Conservation (phyloP, 2,888 invertebrate species). For the Cecidostiba fungosa region DNA sequence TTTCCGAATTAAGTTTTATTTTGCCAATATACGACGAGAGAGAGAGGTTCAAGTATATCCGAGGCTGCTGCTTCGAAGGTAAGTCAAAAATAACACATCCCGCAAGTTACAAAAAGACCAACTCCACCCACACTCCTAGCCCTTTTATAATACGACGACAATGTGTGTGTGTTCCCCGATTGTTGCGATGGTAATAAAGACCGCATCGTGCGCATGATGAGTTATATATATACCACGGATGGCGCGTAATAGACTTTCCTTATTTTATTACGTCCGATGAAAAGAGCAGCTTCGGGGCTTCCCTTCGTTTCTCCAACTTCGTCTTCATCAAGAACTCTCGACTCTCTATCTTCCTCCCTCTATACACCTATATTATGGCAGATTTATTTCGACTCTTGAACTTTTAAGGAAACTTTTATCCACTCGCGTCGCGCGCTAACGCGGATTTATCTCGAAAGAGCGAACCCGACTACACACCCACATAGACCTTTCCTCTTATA, state of each 20-base stretch:
- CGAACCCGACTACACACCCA: neutral
- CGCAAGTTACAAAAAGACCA: neutral
- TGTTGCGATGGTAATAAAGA: neutral
- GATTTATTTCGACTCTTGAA: constrained; percentile 45
- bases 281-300: constrained; percentile 27
- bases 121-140: neutral
- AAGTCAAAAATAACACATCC: neutral
- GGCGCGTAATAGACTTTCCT: constrained; percentile 37
- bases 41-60: neutral
- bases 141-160: neutral
- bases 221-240: neutral
- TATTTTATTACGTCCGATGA: constrained; percentile 34
- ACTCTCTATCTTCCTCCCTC: too few species aligned
- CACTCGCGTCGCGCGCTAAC: constrained; percentile 40
- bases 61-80: neutral
- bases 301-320: constrained; percentile 41
- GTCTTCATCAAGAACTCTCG: constrained; percentile 26
- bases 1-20: neutral
- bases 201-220: neutral
- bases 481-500: too few species aligned
- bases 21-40: neutral
- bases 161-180: neutral
- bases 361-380: neutral
- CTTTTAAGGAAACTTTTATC: constrained; percentile 43
- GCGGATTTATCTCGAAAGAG: constrained; percentile 47